phyloP scores from a whole-genome alignment of 1,140 invertebrate genomes.

The Melitaea cinxia region DNA sequence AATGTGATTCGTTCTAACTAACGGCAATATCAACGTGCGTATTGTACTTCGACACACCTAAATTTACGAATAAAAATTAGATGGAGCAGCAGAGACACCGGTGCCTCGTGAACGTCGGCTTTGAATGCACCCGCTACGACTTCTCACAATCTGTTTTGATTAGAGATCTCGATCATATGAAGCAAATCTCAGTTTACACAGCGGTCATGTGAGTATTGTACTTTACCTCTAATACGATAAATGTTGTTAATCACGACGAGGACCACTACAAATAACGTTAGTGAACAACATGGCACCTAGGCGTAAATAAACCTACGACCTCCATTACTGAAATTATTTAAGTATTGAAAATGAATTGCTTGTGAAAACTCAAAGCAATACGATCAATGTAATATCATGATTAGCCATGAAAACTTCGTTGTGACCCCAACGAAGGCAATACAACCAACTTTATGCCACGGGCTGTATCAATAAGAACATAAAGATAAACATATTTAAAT shows the following conservation, averaged over 20 bases:
- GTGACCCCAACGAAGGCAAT: too few species aligned
- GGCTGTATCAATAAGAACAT: too few species aligned
- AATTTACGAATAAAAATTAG: constrained; percentile 16
- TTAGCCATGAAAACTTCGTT: too few species aligned
- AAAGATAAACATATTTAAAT: too few species aligned
- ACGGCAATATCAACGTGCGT: too few species aligned
- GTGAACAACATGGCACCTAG: constrained; percentile 21
- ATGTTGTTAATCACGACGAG: constrained; percentile 14
- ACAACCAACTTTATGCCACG: too few species aligned
- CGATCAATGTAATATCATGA: too few species aligned
- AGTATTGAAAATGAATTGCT: constrained; percentile 1
- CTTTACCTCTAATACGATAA: constrained; percentile 22
- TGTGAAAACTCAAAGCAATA: constrained; percentile 3
- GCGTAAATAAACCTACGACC: background rate
- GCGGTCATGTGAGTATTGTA: constrained; percentile 52
- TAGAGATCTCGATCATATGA: constrained; percentile 40
- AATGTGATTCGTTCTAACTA: too few species aligned
- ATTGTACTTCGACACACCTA: background rate
- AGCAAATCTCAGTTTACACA: constrained; percentile 32
- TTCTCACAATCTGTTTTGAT: constrained; percentile 45
- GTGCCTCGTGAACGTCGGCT: constrained; percentile 38
- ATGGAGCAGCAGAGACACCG: constrained; percentile 32
- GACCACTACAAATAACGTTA: constrained; percentile 18
- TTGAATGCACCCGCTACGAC: constrained; percentile 42
- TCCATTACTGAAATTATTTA: background rate